Conservation (phyloP, 2,888 invertebrate species). For the Pristionchus fissidentatus region DNA sequence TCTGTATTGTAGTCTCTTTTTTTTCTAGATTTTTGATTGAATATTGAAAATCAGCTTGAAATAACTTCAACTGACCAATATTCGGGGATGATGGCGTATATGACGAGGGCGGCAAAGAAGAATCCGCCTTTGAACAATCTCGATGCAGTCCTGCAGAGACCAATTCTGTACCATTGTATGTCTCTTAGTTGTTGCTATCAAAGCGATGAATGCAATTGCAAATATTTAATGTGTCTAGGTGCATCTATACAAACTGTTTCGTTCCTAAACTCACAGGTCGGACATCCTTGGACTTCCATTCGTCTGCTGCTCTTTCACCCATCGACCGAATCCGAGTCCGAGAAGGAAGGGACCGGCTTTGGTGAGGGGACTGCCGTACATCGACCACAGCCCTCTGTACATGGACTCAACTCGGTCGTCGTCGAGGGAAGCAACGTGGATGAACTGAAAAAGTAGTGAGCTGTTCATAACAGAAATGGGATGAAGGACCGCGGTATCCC, state of each 20-base stretch:
- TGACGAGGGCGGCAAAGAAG: slow-evolving; percentile 49
- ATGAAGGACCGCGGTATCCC: too few species aligned
- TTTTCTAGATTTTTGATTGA: background rate
- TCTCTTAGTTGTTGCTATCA: too few species aligned
- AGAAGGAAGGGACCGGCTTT: slow-evolving; percentile 73
- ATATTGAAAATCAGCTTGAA: too few species aligned
- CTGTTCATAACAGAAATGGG: too few species aligned
- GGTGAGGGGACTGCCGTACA: slow-evolving; percentile 70
- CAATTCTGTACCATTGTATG: too few species aligned
- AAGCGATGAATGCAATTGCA: too few species aligned
- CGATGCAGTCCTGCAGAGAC: too few species aligned
- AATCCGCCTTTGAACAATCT: background rate
- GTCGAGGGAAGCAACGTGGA: slow-evolving; percentile 65
- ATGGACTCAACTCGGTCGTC: slow-evolving; percentile 56
- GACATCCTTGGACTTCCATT: too few species aligned
- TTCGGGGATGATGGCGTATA: slow-evolving; percentile 72
- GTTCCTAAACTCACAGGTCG: too few species aligned
- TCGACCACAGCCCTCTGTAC: slow-evolving; percentile 70
- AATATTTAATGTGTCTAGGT: too few species aligned
- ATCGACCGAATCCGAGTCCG: slow-evolving; percentile 65
- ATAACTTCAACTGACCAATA: slow-evolving; percentile 67
- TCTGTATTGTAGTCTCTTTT: background rate
- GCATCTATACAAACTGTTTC: too few species aligned
- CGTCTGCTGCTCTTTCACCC: background rate
- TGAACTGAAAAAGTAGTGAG: slow-evolving; percentile 64